phyloP scores from a whole-genome alignment of 2,113 vertebrate species.

The Mohoua ochrocephala region DNA sequence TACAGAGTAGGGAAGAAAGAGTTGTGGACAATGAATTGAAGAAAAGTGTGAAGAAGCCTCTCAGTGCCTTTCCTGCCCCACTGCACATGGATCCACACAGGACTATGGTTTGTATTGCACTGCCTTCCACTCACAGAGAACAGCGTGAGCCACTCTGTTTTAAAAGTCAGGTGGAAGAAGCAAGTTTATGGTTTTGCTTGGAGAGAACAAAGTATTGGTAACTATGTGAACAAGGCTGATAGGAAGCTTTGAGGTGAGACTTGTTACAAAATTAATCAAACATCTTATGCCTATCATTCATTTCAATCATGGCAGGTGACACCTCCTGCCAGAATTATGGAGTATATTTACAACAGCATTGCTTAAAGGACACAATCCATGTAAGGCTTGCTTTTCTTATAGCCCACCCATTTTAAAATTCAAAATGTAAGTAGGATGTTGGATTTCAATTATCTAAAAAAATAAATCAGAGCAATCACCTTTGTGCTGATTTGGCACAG shows the following conservation, averaged over 20 bases:
- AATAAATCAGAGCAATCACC: background rate
- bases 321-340: background rate
- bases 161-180: background rate
- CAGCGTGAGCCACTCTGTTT: background rate
- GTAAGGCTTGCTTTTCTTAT: background rate
- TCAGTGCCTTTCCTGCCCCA: background rate
- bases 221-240: background rate
- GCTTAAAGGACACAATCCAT: background rate
- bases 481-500: background rate
- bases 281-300: background rate
- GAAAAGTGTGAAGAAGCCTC: background rate
- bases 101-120: background rate
- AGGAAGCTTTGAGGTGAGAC: background rate
- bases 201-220: background rate
- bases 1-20: background rate
- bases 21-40: background rate
- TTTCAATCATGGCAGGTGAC: background rate
- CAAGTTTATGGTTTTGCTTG: background rate
- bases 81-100: background rate
- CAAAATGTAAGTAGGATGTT: background rate
- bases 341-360: background rate
- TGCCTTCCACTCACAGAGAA: background rate
- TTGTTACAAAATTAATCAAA: slow-evolving; percentile 41
- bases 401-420: background rate
- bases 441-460: background rate